phyloP scores from a whole-genome alignment of 2,113 vertebrate species.

The Raphicerus campestris region DNA sequence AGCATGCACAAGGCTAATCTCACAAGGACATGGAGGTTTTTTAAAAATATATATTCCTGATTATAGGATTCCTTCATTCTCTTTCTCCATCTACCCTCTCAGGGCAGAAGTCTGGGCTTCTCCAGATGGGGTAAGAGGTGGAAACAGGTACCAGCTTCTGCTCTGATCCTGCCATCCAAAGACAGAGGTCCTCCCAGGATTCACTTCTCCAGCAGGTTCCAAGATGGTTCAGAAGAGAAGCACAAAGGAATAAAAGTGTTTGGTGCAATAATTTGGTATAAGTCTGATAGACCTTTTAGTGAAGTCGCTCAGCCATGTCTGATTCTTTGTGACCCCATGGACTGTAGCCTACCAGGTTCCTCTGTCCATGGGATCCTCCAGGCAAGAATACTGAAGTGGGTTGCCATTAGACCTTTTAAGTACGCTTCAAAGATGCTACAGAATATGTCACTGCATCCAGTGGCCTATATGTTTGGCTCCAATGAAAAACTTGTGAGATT shows the following conservation, averaged over 20 bases:
- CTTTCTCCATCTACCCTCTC: background rate
- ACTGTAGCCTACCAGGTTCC: no score
- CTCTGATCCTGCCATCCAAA: background rate
- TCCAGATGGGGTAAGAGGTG: background rate
- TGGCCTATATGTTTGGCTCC: background rate
- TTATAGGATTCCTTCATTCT: background rate
- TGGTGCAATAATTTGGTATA: background rate
- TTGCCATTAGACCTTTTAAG: background rate
- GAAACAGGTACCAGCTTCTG: background rate
- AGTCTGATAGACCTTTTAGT: background rate
- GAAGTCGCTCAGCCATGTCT: no score
- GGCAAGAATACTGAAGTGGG: no score
- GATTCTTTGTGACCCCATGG: no score
- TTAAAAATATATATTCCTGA: background rate
- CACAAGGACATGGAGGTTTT: background rate
- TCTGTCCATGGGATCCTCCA: no score
- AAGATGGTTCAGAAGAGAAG: background rate
- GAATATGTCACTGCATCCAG: background rate
- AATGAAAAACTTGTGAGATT: background rate
- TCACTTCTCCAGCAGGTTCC: background rate
- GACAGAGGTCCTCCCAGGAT: background rate
- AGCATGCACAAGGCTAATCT: background rate
- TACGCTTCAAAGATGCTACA: background rate
- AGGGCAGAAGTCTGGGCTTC: background rate
- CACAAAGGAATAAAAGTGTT: background rate